These are phyloP conservation scores for Okamejei kenojei DNA, from an alignment of 2,797 vertebrate species.

Conservation along the genomic window DNA sequence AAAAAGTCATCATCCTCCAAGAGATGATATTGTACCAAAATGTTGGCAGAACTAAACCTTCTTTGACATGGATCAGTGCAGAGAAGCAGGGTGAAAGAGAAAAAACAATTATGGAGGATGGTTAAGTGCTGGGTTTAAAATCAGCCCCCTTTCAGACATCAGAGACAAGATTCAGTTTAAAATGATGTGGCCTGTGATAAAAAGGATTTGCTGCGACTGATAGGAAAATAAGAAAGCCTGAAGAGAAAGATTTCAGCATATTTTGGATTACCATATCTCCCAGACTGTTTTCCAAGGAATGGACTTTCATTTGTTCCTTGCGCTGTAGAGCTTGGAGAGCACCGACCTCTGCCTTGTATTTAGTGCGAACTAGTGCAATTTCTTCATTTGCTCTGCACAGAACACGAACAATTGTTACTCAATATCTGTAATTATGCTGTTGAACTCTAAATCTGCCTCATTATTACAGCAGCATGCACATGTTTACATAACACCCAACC, in stretches of 20 bases:
- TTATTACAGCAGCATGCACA: neutral
- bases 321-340: constrained; percentile 72
- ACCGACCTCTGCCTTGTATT: constrained; percentile 63
- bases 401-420: constrained; percentile 3
- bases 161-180: no score
- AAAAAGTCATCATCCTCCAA: neutral
- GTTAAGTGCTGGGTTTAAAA: no score
- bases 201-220: neutral
- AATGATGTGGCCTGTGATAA: neutral
- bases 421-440: neutral
- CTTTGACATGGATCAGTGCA: no score
- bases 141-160: no score
- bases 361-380: constrained; percentile 73
- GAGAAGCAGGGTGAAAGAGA: neutral
- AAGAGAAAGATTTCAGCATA: neutral
- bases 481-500: no score
- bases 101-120: neutral
- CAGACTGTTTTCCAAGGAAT: constrained; percentile 77
- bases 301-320: constrained; percentile 76
- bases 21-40: neutral
- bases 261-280: constrained; percentile 71
- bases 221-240: neutral
- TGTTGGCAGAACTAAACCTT: neutral
- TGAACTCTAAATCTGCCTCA: neutral
- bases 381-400: constrained; percentile 71